These are phyloP conservation scores for Ascidia mentula DNA, from an alignment of 23 tunicate species.

Conservation along the genomic window DNA sequence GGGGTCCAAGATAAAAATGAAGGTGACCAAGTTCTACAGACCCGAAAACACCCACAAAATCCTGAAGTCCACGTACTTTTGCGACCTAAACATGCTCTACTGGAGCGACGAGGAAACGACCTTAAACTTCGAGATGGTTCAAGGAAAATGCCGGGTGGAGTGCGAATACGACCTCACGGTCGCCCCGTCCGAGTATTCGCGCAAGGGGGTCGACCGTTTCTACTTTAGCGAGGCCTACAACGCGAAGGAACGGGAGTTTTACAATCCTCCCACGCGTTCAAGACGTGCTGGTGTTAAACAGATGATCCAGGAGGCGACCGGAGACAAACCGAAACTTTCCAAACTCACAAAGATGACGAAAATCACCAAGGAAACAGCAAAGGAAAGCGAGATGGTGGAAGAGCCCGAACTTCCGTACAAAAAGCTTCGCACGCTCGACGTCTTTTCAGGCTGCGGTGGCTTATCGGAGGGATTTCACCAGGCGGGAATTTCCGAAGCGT, in stretches of 20 bases:
- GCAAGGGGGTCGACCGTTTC: conserved; percentile 61
- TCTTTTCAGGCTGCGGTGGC: conserved; percentile 96
- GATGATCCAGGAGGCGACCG: conserved; percentile 34
- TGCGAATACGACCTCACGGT: conserved; percentile 58
- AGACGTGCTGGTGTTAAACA: conserved; percentile 41
- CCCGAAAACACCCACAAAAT: conserved; percentile 82
- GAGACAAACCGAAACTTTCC: conserved; percentile 32
- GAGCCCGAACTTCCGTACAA: background rate
- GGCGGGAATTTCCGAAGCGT: conserved; percentile 83
- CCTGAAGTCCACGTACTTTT: conserved; percentile 35
- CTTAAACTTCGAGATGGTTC: conserved; percentile 35
- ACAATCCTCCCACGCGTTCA: conserved; percentile 58
- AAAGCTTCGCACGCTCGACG: conserved; percentile 69
- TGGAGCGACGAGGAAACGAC: conserved; percentile 58
- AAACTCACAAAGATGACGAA: conserved; percentile 27
- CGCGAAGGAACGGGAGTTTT: conserved; percentile 29
- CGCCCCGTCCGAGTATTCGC: conserved; percentile 40
- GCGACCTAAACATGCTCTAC: conserved; percentile 67
- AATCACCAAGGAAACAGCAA: conserved; percentile 23
- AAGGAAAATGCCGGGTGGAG: conserved; percentile 77
- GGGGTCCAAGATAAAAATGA: conserved; percentile 25
- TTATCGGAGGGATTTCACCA: conserved; percentile 92
- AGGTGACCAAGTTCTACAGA: conserved; percentile 74
- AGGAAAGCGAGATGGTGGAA: conserved; percentile 17
- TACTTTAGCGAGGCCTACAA: conserved; percentile 65